Evolutionary conservation across 2,113 vertebrate genomes (phyloP).

Genomic region (Scortum barcoo): DNA sequence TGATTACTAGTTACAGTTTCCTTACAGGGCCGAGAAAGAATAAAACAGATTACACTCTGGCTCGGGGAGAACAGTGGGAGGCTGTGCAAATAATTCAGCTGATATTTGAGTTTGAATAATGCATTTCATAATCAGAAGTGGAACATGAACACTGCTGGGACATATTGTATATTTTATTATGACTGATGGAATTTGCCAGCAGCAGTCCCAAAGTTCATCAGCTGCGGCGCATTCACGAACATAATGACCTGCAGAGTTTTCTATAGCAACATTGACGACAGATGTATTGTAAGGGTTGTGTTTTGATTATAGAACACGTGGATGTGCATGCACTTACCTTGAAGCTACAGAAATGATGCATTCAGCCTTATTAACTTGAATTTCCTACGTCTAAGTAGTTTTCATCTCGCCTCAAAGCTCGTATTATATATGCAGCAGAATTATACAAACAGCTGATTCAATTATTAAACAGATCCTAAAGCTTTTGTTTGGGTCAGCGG

Average conservation of each 20-base stretch:
- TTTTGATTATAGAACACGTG: slow-evolving; percentile 30
- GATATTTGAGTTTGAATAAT: slow-evolving; percentile 73
- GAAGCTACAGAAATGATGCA: slow-evolving; percentile 25
- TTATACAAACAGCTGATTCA: slow-evolving; percentile 17
- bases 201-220: slow-evolving; percentile 60
- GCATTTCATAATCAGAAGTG: slow-evolving; percentile 75
- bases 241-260: slow-evolving; percentile 32
- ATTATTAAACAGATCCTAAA: slow-evolving; percentile 35
- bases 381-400: slow-evolving; percentile 21
- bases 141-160: slow-evolving; percentile 59
- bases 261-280: slow-evolving; percentile 16
- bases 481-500: slow-evolving; percentile 1
- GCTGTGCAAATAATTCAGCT: slow-evolving; percentile 64
- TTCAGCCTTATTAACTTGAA: slow-evolving; percentile 2
- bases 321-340: slow-evolving; percentile 7
- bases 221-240: slow-evolving; percentile 23
- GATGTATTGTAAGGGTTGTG: slow-evolving; percentile 11
- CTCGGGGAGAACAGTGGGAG: slow-evolving; percentile 47
- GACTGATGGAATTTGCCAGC: slow-evolving; percentile 64
- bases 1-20: slow-evolving; percentile 48
- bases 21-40: slow-evolving; percentile 7
- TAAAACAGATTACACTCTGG: slow-evolving; percentile 36
- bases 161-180: slow-evolving; percentile 66
- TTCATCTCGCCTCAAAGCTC: slow-evolving; percentile 29
- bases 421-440: slow-evolving; percentile 16